Percentiles rank a stretch among this genome's conserved stretches.
These are phyloP conservation scores for Hypomecis punctinalis DNA, from an alignment of 2,888 invertebrate genomes.

Conservation along the genomic window DNA sequence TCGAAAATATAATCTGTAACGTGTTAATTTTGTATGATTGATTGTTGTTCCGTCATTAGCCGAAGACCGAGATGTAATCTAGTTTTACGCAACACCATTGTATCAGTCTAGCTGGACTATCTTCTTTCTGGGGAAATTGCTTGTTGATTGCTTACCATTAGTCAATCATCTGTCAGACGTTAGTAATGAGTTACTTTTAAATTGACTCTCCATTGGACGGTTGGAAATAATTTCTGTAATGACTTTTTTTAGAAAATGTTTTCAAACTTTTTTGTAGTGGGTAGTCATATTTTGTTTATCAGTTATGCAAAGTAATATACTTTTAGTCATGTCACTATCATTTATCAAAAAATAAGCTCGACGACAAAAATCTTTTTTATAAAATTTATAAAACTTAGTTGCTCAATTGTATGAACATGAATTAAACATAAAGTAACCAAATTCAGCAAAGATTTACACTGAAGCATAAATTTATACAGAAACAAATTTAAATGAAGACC, in stretches of 20 bases:
- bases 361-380: too few relatives aligned
- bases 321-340: too few relatives aligned
- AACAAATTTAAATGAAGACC: slow-evolving; percentile 3
- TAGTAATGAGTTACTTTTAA: slow-evolving; percentile 53
- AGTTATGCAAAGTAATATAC: too few relatives aligned
- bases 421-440: too few relatives aligned
- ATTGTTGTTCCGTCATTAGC: slow-evolving; percentile 78
- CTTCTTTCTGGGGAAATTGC: slow-evolving; percentile 49
- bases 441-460: too few relatives aligned
- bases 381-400: too few relatives aligned
- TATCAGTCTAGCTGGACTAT: slow-evolving; percentile 50
- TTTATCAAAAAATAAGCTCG: too few relatives aligned
- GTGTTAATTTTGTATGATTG: slow-evolving; percentile 84
- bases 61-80: slow-evolving; percentile 66
- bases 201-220: slow-evolving; percentile 17
- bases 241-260: neutral
- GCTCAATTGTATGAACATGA: too few relatives aligned
- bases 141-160: slow-evolving; percentile 60
- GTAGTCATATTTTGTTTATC: too few relatives aligned
- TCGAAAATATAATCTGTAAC: slow-evolving; percentile 79
- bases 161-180: slow-evolving; percentile 64
- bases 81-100: slow-evolving; percentile 80
- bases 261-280: neutral
- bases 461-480: too few relatives aligned
- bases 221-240: neutral